A percentile compares a stretch with the other conserved stretches of the same genome.
These are phyloP conservation scores for Saccostrea glomerata DNA, from an alignment of 1,140 invertebrate genomes.

Conservation along the genomic window DNA sequence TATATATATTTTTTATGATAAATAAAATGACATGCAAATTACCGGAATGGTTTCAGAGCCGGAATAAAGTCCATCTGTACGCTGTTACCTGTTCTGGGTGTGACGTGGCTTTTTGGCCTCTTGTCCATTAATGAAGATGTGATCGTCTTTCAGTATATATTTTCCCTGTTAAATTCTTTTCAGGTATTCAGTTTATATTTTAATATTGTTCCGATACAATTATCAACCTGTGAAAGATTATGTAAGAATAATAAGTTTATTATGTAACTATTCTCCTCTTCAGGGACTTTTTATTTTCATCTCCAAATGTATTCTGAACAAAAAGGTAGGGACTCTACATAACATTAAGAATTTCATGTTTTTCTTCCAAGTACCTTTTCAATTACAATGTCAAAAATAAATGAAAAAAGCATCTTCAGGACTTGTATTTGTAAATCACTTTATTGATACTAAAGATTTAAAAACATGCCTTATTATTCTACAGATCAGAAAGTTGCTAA, in stretches of 20 bases:
- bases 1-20: no score
- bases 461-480: no score
- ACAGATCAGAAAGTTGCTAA: no score
- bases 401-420: no score
- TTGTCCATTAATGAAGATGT: conserved; percentile 62
- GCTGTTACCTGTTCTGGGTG: conserved; percentile 63
- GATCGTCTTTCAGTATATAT: conserved; percentile 63
- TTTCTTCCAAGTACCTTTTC: no score
- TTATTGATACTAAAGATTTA: no score
- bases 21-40: background rate
- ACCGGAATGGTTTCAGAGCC: background rate
- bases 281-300: background rate
- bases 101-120: conserved; percentile 67
- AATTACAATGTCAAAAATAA: no score
- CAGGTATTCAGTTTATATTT: background rate
- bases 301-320: background rate
- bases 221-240: no score
- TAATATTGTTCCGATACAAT: background rate
- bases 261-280: background rate
- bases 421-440: no score
- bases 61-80: conserved; percentile 53
- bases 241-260: background rate
- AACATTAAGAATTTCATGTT: no score
- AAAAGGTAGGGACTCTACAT: background rate
- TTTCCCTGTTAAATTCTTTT: background rate